Evolutionary conservation across 2,113 vertebrate species (phyloP), one percentile per base, ranked within the genome.

Genomic region (Phocoena sinus): DNA sequence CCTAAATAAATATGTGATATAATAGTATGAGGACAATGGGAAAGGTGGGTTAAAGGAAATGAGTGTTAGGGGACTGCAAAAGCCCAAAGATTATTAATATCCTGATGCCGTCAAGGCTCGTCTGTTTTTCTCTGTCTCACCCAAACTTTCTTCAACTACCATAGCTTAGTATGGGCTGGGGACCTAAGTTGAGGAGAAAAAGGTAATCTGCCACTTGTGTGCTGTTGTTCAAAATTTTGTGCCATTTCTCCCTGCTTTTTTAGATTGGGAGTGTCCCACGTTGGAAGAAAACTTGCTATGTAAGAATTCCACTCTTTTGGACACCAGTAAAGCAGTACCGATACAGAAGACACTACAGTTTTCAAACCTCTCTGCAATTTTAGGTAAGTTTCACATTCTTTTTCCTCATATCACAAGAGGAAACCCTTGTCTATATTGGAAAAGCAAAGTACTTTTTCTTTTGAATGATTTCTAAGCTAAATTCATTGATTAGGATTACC

Each of bases 241-340:
- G 20, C 28, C 41, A 58, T 90, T 82, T 94, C 3, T 8, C 74
- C 60, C 0, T 98, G 41, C 76, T 56, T 93, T 91, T 23, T 89
- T 94, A 99, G 98, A 98, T 71, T 70, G 56, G 97, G 88, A 85
- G 71, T 2, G 31, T 79, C 91, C 91, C 95, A 79, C 28, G 73
- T 47, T 76, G 8, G 65, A 93, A 96, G 96, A 91, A 28, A 73
- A 44, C 21, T 33, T 70, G 91, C 91, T 79, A 9, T 97, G 81
- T 81, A 99, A 98, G 98, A 99, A 99, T 97, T 99, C 99, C 14
- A 99, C 99, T 90, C 98, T 99, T 86, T 98, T 99, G 89, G 99
- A 99, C 89, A 98, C 90, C 91, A 99, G 99, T 97, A 98, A 98
- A 7, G 99, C 99, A 18, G 85, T 99, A 94, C 96, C 96, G 62